Conservation (phyloP, 2,113 vertebrate species). For the Bolborhynchus lineola region DNA sequence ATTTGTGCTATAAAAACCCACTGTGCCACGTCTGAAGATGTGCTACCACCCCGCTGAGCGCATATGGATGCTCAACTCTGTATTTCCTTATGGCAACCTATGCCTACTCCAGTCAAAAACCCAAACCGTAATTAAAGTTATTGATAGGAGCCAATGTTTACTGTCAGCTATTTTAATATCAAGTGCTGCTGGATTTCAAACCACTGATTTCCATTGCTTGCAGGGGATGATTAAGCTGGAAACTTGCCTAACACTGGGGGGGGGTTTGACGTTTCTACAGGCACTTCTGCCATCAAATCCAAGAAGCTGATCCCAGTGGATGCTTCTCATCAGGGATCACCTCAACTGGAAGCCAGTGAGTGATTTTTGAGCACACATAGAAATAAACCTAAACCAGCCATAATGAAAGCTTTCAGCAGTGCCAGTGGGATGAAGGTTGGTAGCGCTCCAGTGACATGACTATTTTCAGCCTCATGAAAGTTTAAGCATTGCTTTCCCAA, state of each 20-base stretch:
- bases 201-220: not conserved
- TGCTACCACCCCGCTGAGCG: not conserved
- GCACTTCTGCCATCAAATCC: conserved; percentile 7
- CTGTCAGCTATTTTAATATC: conserved; percentile 29
- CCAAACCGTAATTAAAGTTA: conserved; percentile 41
- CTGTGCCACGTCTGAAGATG: not conserved
- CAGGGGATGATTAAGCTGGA: conserved; percentile 40
- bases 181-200: not conserved
- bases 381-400: not conserved
- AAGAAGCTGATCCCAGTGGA: not conserved
- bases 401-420: not conserved
- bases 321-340: not conserved
- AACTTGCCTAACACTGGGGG: not conserved
- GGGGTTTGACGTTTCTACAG: not conserved
- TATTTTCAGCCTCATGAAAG: not conserved
- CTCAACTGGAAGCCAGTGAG: not conserved
- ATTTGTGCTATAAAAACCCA: not conserved
- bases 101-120: conserved; percentile 27
- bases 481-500: not conserved
- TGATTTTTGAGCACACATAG: not conserved
- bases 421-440: fast-evolving
- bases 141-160: conserved; percentile 32
- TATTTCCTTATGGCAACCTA: not conserved
- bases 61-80: conserved; percentile 3
- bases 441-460: not conserved